phyloP scores from a whole-genome alignment of 1,140 invertebrate species.

The Bombus fervidus region DNA sequence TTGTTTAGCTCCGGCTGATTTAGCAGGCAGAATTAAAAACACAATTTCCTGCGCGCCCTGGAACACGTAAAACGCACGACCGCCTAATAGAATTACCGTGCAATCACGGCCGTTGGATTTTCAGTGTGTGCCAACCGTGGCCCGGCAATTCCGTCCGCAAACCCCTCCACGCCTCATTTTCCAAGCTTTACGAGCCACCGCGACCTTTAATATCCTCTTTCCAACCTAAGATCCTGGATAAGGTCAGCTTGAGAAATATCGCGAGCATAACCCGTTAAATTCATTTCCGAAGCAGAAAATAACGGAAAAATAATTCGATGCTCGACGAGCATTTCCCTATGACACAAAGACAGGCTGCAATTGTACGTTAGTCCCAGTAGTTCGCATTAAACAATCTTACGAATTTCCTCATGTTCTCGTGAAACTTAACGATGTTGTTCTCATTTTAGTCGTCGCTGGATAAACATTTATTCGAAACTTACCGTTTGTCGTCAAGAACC shows the following conservation, averaged over 20 bases:
- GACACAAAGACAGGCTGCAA: background rate
- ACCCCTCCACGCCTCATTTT: background rate
- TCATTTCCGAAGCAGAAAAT: constrained; percentile 26
- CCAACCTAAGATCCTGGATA: constrained; percentile 32
- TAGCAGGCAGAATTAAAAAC: constrained; percentile 74
- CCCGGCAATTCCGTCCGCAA: constrained; percentile 32
- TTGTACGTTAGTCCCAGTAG: background rate
- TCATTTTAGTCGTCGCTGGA: background rate
- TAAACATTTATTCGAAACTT: background rate
- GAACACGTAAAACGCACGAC: constrained; percentile 56
- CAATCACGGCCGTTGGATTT: constrained; percentile 69
- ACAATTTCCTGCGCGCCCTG: constrained; percentile 68
- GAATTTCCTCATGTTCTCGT: background rate
- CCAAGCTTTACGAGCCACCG: constrained; percentile 43
- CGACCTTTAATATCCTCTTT: constrained; percentile 55
- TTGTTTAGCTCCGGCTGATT: constrained; percentile 74
- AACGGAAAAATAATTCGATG: constrained; percentile 3
- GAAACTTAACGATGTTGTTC: background rate
- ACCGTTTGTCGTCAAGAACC: background rate
- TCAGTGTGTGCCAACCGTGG: constrained; percentile 48
- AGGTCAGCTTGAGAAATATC: constrained; percentile 48
- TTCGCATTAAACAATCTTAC: background rate
- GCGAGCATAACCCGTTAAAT: constrained; percentile 39
- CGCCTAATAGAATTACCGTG: constrained; percentile 73
- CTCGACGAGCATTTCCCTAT: too few relatives aligned